phyloP scores from a whole-genome alignment of 2,888 invertebrate species.

The Alentia gelatinosa region DNA sequence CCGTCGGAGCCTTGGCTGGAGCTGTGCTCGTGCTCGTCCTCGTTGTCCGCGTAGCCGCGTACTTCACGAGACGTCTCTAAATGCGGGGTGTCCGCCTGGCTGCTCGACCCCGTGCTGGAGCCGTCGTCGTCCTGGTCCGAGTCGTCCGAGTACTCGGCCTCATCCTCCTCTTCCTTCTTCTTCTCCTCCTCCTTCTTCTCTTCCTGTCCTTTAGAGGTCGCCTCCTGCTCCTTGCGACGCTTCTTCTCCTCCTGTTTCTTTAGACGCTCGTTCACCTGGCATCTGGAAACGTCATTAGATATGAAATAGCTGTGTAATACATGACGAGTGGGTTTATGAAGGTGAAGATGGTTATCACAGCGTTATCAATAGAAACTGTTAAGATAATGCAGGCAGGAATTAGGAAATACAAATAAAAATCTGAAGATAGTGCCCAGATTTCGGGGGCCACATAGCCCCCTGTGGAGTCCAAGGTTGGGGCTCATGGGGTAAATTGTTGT shows the following conservation, averaged over 20 bases:
- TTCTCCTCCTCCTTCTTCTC: not conserved
- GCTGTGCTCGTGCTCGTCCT: not conserved
- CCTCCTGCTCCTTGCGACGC: constrained; percentile 12
- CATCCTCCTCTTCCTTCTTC: constrained; percentile 50
- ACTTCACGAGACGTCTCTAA: not conserved
- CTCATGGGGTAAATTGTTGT: too few relatives aligned
- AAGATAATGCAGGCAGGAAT: too few relatives aligned
- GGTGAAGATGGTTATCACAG: too few relatives aligned
- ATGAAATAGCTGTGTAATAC: too few relatives aligned
- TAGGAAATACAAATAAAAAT: too few relatives aligned
- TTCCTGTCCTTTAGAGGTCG: not conserved
- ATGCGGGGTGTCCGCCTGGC: not conserved
- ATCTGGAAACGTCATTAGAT: constrained; percentile 55
- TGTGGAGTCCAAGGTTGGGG: too few relatives aligned
- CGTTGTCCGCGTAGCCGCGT: not conserved
- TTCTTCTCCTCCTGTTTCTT: constrained; percentile 52
- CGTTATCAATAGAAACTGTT: too few relatives aligned
- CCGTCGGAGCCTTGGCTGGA: not conserved
- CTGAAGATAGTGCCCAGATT: too few relatives aligned
- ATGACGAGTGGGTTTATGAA: too few relatives aligned
- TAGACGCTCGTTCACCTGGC: constrained; percentile 55
- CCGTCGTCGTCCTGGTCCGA: constrained; percentile 33
- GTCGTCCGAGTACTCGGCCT: constrained; percentile 13
- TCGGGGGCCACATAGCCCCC: too few relatives aligned
- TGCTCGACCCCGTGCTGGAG: not conserved